phyloP scores from a whole-genome alignment of 2,888 invertebrate species.

The Lithophane semibrunnea region DNA sequence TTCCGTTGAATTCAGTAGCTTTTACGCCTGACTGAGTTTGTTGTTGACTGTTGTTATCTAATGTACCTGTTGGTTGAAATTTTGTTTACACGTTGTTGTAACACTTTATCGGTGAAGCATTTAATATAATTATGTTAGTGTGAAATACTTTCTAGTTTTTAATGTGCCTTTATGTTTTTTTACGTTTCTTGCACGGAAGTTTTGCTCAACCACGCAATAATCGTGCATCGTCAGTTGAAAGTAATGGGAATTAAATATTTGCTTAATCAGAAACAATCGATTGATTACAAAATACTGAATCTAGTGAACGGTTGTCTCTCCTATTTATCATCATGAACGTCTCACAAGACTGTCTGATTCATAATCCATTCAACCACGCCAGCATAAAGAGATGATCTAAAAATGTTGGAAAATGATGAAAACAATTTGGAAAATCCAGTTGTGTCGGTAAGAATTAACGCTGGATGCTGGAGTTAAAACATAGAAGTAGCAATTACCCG shows the following conservation, averaged over 20 bases:
- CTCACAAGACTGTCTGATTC: too few relatives aligned
- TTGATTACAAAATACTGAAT: neutral
- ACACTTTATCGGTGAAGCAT: slow-evolving; percentile 49
- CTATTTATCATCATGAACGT: neutral
- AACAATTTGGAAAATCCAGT: neutral
- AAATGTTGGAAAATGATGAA: too few relatives aligned
- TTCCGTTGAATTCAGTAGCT: slow-evolving; percentile 87
- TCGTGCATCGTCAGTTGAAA: neutral
- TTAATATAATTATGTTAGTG: slow-evolving; percentile 35
- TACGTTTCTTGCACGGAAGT: neutral
- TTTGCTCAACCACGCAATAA: neutral
- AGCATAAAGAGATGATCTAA: neutral
- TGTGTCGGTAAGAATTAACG: neutral
- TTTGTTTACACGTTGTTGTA: slow-evolving; percentile 62
- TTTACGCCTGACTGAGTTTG: slow-evolving; percentile 78
- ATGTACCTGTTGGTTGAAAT: slow-evolving; percentile 72
- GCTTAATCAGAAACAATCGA: neutral
- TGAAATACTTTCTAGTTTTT: slow-evolving; percentile 30
- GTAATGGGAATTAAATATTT: neutral
- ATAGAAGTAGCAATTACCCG: slow-evolving; percentile 30
- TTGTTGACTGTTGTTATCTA: slow-evolving; percentile 67
- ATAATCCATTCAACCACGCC: too few relatives aligned
- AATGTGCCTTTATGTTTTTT: neutral
- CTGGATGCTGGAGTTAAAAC: slow-evolving; percentile 9
- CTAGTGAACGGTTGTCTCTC: neutral